Evolutionary conservation across 64 coral and sea anemone species (phyloP).

Genomic region (Cladopsammia gracilis): DNA sequence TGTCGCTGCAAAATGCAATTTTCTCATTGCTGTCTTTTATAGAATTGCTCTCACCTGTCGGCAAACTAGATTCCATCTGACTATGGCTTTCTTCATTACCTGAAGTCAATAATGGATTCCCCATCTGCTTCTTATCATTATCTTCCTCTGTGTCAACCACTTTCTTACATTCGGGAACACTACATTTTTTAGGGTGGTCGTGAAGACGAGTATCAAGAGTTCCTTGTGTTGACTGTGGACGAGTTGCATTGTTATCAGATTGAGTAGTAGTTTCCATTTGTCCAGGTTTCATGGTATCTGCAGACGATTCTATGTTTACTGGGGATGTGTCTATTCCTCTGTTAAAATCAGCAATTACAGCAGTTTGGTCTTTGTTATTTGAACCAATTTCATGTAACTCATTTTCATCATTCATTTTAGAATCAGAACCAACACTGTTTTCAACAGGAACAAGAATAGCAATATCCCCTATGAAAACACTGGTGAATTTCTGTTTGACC

Average conservation of each 20-base stretch:
- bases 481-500: not conserved
- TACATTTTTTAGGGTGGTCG: not conserved
- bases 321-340: not conserved
- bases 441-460: constrained; percentile 5
- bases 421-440: not conserved
- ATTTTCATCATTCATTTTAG: not conserved
- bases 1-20: no score
- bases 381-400: not conserved
- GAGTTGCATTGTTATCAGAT: not conserved
- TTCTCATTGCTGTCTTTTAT: not conserved
- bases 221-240: not conserved
- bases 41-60: not conserved
- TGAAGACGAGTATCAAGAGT: not conserved
- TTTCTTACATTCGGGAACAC: not conserved
- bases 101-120: not conserved
- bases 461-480: constrained; percentile 30
- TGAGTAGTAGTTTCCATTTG: not conserved
- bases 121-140: not conserved
- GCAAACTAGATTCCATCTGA: not conserved
- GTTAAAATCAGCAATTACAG: not conserved
- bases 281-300: not conserved
- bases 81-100: not conserved
- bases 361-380: not conserved
- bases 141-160: not conserved
- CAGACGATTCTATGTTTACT: not conserved